phyloP scores from a whole-genome alignment of 2,797 vertebrate genomes.

The Sebastes baramenuke region DNA sequence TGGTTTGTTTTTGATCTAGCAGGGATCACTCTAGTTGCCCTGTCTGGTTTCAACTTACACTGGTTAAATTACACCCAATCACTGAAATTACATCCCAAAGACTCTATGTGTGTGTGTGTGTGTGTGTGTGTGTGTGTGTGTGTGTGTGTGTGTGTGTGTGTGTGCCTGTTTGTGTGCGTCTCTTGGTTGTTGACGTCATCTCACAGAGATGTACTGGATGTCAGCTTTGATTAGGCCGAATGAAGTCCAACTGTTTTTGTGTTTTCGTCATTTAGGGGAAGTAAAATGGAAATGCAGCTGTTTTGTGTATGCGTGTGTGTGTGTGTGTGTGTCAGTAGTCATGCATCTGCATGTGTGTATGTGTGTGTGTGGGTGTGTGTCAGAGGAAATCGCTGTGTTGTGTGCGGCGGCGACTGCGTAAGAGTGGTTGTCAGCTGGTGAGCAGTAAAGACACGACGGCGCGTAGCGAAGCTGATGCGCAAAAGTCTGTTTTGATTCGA shows the following conservation, averaged over 20 bases:
- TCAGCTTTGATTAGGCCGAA: slow-evolving; percentile 82
- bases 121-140: slow-evolving; percentile 2
- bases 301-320: slow-evolving; percentile 31
- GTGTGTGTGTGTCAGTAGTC: slow-evolving; percentile 25
- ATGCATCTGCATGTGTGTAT: not conserved
- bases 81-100: slow-evolving; percentile 82
- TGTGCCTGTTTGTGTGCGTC: slow-evolving; percentile 48
- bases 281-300: slow-evolving; percentile 78
- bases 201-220: slow-evolving; percentile 69
- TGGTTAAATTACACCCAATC: slow-evolving; percentile 85
- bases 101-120: slow-evolving; percentile 30
- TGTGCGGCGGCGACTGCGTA: slow-evolving; percentile 58
- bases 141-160: slow-evolving; percentile 45
- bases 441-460: slow-evolving; percentile 35
- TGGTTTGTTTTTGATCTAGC: slow-evolving; percentile 69
- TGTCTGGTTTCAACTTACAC: slow-evolving; percentile 80
- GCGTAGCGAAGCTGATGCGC: slow-evolving; percentile 46
- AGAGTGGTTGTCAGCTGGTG: slow-evolving; percentile 70
- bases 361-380: slow-evolving; percentile 11
- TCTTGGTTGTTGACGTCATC: slow-evolving; percentile 78
- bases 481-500: slow-evolving; percentile 53
- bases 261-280: slow-evolving; percentile 80
- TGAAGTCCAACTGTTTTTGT: slow-evolving; percentile 79
- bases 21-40: slow-evolving; percentile 72
- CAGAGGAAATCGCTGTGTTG: slow-evolving; percentile 45